Evolutionary conservation across 2,113 vertebrate genomes (phyloP), one percentile per base, ranked within the genome.

Genomic region (Albula goreensis): DNA sequence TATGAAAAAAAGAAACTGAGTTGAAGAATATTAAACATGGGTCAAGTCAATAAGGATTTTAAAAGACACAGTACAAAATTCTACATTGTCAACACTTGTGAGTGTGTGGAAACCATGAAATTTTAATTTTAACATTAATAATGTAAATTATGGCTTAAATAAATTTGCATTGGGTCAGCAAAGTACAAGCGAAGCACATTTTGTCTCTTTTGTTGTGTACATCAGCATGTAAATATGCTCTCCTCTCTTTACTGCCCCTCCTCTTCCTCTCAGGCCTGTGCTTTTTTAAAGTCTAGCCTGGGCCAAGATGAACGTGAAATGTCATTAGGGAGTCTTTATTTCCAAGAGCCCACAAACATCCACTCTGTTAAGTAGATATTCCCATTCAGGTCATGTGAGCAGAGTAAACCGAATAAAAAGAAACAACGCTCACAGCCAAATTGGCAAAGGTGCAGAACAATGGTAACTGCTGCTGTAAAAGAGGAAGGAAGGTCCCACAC

Each of bases 1-100:
- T 79, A 89, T 82, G 85, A 85, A 19, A 85, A 87, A 83, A 22
- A 56, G 2, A 9, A 53, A 84, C 10, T 12, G 63, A 79, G 31
- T 60, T 85, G 78, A 86, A 87, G 22, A 74, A 74, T 31, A 22
- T 7, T 31, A 3, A 74, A 31, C n/a, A 10, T n/a, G 70, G 70
- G 70, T n/a, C 25, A 6, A 2, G n/a, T 50, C 63, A 48, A 49
- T 19, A 60, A 83, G 60, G 31, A 0, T 10, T 15, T 51, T 31
- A 0, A 4, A 56, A 63, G 85, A 53, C 85, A 53, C 84, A 15
- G 53, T 56, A 56, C 7, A 12, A 56, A 56, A 56, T 56, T 56
- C 53, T 56, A 7, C 53, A n/a, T 7, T n/a, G 17, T 66, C 22
- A 19, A 19, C 60, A 66, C 60, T 66, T 22, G 5, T 3, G 15